Percentiles rank a stretch among this genome's conserved stretches.
These are phyloP conservation scores for Galeopterus variegatus DNA, from an alignment of 2,113 vertebrate genomes.

Conservation along the genomic window DNA sequence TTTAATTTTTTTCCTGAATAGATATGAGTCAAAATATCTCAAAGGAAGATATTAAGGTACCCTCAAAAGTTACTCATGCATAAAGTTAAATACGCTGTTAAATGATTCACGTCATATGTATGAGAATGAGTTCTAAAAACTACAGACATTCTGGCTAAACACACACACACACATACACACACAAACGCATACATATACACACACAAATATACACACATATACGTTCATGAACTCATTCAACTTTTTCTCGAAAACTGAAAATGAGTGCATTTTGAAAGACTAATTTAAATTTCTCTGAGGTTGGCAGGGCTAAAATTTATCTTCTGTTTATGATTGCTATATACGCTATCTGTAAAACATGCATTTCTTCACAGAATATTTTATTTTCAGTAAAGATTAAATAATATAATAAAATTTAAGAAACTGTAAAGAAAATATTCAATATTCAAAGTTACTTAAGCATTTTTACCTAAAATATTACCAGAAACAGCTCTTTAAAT, in stretches of 20 bases:
- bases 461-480: not conserved
- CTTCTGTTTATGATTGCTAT: not conserved
- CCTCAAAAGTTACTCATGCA: not conserved
- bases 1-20: conserved; percentile 36
- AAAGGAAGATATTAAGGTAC: not conserved
- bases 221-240: not conserved
- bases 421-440: not conserved
- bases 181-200: not conserved
- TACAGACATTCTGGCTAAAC: not conserved
- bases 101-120: not conserved
- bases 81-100: not conserved
- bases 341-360: not conserved
- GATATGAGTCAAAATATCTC: not conserved
- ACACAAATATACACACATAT: not conserved
- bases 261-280: not conserved
- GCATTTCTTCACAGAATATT: not conserved
- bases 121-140: not conserved
- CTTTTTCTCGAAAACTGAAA: not conserved
- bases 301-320: not conserved
- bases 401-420: not conserved
- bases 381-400: not conserved
- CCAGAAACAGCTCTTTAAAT: not conserved
- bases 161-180: not conserved
- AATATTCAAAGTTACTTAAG: not conserved
- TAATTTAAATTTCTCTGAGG: not conserved